Base-by-base conservation (phyloP, 2,888 invertebrate genomes). In the Pachliopta kotzebuea region DNA sequence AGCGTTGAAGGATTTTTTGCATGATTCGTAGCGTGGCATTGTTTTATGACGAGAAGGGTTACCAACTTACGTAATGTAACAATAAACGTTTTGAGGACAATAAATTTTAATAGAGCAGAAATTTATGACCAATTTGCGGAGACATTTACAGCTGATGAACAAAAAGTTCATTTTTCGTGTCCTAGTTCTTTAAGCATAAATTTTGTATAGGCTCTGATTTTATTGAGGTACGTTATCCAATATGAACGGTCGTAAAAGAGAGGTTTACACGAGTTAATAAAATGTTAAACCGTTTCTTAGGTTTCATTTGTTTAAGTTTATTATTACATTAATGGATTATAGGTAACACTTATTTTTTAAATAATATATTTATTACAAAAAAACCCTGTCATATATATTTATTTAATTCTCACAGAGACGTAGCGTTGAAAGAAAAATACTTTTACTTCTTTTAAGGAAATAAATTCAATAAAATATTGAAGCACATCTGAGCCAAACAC, bases 101-200 rank as follows among this genome's bases (percentile, higher is more conserved):
- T 88, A 86, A 86, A 86, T 88, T 88, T 88, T 87, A 88, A 89
- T 88, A 87, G 86, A 83, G 81, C 81, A 83, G 79, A 86, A 86
- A 85, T 89, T 88, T 89, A 90, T 84, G 77, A 77, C 77, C 86
- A 78, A 82, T 88, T 88, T 84, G 84, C 81, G 81, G 83, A 74
- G 87, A 88, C 86, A 83, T 87, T 89, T 89, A 89, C 84, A 84
- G 82, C 81, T 83, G 84, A 85, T 83, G 84, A 86, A 83, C 81
- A 81, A 85, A 87, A 84, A 85, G 68, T 68, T 78, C 79, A 74
- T 74, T 77, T 78, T 79, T 80, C 78, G 75, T 81, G 81, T 73
- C 77, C 81, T 78, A 80, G 78, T 84, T 86, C 78, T 76, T 68
- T 54, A 24, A 69, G 65, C 71, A 69, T 71, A 72, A 69, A 73